These are phyloP conservation scores for Eptesicus fuscus DNA, from an alignment of 2,113 vertebrate genomes.

Conservation along the genomic window DNA sequence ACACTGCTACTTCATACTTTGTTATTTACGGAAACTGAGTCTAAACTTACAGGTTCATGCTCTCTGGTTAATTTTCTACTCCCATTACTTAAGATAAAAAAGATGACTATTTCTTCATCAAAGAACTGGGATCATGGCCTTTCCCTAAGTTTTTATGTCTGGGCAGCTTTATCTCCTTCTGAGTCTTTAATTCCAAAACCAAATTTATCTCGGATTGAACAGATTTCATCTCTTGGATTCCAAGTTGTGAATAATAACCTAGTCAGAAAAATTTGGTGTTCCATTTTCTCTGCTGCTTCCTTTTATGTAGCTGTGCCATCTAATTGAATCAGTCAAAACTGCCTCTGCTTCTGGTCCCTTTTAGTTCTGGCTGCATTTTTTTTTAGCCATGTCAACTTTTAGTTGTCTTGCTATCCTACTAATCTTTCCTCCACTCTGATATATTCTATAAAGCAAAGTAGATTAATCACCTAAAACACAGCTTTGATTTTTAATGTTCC, in stretches of 20 bases:
- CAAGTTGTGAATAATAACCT: not conserved
- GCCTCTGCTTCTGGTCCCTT: not conserved
- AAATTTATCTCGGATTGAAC: not conserved
- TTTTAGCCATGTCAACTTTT: not conserved
- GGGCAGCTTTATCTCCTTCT: not conserved
- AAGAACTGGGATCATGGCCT: not conserved
- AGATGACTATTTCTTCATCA: not conserved
- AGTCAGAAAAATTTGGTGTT: not conserved
- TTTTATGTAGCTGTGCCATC: not conserved
- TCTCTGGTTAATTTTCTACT: not conserved
- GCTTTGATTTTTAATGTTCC: slow-evolving; percentile 24
- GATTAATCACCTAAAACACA: not conserved
- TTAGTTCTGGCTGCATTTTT: not conserved
- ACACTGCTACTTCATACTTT: not conserved
- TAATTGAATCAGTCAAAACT: not conserved
- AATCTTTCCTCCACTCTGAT: not conserved
- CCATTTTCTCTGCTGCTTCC: not conserved
- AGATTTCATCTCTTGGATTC: not conserved
- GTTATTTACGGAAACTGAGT: not conserved
- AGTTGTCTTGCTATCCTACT: not conserved
- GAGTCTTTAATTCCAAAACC: not conserved
- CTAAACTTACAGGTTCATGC: not conserved
- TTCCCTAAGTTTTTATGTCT: not conserved
- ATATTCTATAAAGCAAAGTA: not conserved
- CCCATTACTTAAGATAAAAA: not conserved